Conservation (phyloP, 2,113 vertebrate genomes). For the Tragelaphus buxtoni region DNA sequence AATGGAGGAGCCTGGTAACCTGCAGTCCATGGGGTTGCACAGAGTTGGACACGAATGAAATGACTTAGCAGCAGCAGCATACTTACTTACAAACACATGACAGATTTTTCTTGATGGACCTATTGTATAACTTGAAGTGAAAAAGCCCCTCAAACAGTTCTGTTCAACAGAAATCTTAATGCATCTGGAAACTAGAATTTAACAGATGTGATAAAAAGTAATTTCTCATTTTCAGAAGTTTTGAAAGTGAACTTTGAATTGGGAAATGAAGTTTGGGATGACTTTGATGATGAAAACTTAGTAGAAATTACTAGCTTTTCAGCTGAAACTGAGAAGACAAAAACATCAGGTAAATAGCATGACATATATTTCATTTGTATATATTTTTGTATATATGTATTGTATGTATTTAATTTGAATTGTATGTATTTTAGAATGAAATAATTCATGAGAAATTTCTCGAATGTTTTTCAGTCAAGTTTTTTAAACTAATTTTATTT, state of each 20-base stretch:
- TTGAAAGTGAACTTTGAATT: slow-evolving; percentile 87
- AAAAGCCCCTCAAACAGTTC: slow-evolving; percentile 37
- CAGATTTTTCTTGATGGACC: slow-evolving; percentile 74
- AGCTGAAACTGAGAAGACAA: slow-evolving; percentile 44
- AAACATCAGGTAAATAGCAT: slow-evolving; percentile 73
- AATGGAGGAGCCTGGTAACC: too few relatives aligned
- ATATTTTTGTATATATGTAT: not conserved
- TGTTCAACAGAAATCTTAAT: slow-evolving; percentile 49
- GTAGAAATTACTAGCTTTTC: slow-evolving; percentile 77
- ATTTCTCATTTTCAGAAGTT: slow-evolving; percentile 72
- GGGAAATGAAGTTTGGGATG: slow-evolving; percentile 90
- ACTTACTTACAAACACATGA: slow-evolving; percentile 32
- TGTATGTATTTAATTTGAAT: not conserved
- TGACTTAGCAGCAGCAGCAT: too few relatives aligned
- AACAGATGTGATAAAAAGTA: slow-evolving; percentile 62
- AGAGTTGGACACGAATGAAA: too few relatives aligned
- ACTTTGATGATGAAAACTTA: slow-evolving; percentile 88
- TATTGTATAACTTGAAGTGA: slow-evolving; percentile 55
- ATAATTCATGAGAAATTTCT: slow-evolving; percentile 28
- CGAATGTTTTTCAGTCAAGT: slow-evolving; percentile 21
- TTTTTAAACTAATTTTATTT: not conserved
- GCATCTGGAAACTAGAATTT: slow-evolving; percentile 53
- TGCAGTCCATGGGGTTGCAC: too few relatives aligned
- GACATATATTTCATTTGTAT: not conserved
- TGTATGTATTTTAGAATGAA: slow-evolving; percentile 31